Percentiles rank a stretch among this genome's conserved stretches.
phyloP scores from a whole-genome alignment of 2,113 vertebrate species.

The Ovis canadensis region DNA sequence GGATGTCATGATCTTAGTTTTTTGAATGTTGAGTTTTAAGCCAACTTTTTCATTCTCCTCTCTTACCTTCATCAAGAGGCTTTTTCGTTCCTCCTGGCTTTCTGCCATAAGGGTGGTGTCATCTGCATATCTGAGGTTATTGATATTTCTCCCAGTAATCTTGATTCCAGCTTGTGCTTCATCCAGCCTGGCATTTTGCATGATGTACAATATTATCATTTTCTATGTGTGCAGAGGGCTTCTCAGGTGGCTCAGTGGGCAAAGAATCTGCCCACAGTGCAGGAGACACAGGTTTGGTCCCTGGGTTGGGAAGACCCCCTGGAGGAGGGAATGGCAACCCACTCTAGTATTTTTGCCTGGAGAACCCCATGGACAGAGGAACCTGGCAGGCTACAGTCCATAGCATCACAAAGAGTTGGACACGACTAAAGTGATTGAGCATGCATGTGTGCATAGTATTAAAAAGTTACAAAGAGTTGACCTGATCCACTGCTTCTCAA shows the following conservation, averaged over 20 bases:
- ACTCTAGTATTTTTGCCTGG: background rate
- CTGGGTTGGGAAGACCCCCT: background rate
- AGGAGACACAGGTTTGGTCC: background rate
- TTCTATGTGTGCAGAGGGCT: background rate
- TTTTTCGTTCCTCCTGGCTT: background rate
- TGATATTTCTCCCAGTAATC: background rate
- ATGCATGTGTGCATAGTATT: background rate
- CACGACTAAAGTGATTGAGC: background rate
- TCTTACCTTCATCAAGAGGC: background rate
- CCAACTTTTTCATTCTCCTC: background rate
- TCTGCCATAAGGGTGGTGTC: background rate
- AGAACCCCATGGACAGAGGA: background rate
- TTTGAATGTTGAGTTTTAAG: background rate
- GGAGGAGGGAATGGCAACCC: background rate
- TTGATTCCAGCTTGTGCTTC: background rate
- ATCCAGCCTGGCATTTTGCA: background rate
- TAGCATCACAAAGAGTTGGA: background rate
- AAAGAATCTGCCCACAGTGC: background rate
- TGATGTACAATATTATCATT: background rate
- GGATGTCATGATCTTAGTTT: background rate
- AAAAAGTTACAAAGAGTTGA: background rate
- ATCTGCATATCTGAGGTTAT: background rate
- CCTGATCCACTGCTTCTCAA: background rate
- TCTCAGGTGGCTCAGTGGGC: background rate
- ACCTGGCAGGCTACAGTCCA: background rate